Evolutionary conservation across 30 jellyfish, hydroid and myxozoan genomes (phyloP), one percentile per base, ranked within the genome.

Genomic region (Mastigias papua): DNA sequence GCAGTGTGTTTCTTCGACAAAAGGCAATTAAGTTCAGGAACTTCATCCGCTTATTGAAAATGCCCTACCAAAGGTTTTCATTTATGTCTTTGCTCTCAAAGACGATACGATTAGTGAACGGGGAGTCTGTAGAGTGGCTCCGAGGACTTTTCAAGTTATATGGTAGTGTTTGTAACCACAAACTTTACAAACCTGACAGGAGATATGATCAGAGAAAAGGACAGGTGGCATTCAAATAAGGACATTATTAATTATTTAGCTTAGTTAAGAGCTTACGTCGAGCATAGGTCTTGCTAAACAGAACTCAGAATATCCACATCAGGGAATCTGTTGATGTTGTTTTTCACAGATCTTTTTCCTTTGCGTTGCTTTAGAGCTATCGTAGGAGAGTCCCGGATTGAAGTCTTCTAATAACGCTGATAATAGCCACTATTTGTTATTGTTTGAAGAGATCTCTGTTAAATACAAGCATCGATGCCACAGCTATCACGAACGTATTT

Each of bases 151-250:
- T n/a, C 20, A 11, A 7, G 0, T 61, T 61, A 19, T 22, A 61
- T 33, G 37, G 11, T 67, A 15, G 79, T 19, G 23, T 42, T 42
- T 42, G 54, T 15, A 42, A 42, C 54, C 54, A 42, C 54, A 42
- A 42, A 42, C 54, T 28, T 78, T 58, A 46, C 77, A 54, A 68
- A 32, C 69, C 15, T 76, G 32, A 27, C 29, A 51, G 25, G 51
- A 70, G 80, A 72, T 72, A 72, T 19, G 70, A 73, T 51, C 85
- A 57, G 31, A 51, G 78, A 66, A 31, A 10, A 34, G 76, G 88
- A 73, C 94, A 85, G 94, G 94, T 85, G 94, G 82, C 88, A 61
- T 62, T 72, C 80, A 85, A 63, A 61, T 32, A 85, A 67, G 88
- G 76, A 31, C 70, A 65, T 51, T 37, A 73, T 85, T 73, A 85